Evolutionary conservation across 2,797 vertebrate genomes (phyloP).

Genomic region (Argya squamiceps): DNA sequence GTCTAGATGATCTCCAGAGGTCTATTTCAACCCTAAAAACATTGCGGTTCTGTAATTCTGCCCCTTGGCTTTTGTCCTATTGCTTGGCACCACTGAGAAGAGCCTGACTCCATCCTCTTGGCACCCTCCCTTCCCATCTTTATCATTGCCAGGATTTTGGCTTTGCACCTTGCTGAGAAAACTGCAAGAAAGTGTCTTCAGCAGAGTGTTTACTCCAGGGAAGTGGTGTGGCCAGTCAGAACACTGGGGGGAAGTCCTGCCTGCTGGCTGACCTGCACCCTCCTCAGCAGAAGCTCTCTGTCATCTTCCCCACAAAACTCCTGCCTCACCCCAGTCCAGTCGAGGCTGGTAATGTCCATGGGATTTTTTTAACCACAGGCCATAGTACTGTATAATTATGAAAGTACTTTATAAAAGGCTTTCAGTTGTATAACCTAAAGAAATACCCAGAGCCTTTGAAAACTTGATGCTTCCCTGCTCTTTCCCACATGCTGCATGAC

Average conservation of each 20-base stretch:
- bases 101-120: background rate
- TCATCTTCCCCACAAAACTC: background rate
- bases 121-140: background rate
- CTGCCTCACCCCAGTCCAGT: background rate
- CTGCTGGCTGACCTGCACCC: background rate
- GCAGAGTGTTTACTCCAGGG: background rate
- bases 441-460: background rate
- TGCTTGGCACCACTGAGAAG: background rate
- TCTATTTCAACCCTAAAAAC: background rate
- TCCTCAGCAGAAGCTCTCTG: background rate
- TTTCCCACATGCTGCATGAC: background rate
- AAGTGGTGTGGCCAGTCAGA: accelerated
- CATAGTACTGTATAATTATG: background rate
- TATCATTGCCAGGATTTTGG: background rate
- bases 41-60: background rate
- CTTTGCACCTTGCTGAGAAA: background rate
- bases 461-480: background rate
- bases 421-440: background rate
- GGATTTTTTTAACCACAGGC: background rate
- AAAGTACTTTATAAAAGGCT: background rate
- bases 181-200: background rate
- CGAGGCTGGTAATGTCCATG: background rate
- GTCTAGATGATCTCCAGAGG: background rate
- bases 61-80: background rate
- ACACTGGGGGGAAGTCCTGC: accelerated